Evolutionary conservation across 2,888 invertebrate genomes (phyloP), one percentile per base, ranked within the genome.

Genomic region (Dolomedes plantarius): DNA sequence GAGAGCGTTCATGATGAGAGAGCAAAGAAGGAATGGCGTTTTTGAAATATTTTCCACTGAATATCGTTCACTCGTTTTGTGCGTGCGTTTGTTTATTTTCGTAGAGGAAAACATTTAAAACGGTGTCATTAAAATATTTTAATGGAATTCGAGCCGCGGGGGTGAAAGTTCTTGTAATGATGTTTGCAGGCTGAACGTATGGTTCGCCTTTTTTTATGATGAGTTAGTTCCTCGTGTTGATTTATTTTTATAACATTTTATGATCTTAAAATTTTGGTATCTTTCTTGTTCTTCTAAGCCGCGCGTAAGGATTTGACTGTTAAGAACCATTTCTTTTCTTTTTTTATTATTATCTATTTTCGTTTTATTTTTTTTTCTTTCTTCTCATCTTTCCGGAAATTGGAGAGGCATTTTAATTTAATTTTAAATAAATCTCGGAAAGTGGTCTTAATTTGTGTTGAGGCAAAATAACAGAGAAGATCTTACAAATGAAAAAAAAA

Each of bases 81-180:
- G 69, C 19, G 50, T 32, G 13, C 74, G 50, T 50, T 78, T 77
- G 67, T 85, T 85, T 73, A 68, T 85, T 85, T 85, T 16, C 73
- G 50, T 72, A 32, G 41, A 39, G 73, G 73, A 72, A 76, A 68
- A 68, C 83, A 85, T 56, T 56, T 85, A 85, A 85, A 85, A 85
- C 41, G 77, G 71, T 65, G 77, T 85, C 83, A 78, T 85, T 77
- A 85, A 85, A 85, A 85, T 85, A 77, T 65, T 85, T 85, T 85
- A 85, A 85, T 85, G 83, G 83, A 85, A 77, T 85, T 65, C 85
- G 73, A 73, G 72, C 83, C 62, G 77, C 50, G 36, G 67, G 31
- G 67, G 36, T 36, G 67, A 36, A n/a, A 19, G 56, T n/a, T 65
- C 29, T 9, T 65, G 31, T 65, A 65, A 65, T 65, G 65, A 65